Evolutionary conservation across 2,888 invertebrate species (phyloP).

Genomic region (Lithophane semibrunnea): DNA sequence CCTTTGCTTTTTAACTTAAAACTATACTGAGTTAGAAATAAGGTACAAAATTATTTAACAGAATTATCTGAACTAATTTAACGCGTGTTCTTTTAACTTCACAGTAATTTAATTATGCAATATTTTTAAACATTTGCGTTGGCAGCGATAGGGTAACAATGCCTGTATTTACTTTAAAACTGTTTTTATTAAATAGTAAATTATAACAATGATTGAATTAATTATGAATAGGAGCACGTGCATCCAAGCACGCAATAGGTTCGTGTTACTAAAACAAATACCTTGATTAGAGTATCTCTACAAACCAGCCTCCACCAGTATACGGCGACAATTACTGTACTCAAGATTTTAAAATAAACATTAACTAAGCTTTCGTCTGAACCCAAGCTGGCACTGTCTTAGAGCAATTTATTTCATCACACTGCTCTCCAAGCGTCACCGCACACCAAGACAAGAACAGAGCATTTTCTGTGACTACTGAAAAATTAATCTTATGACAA

Average conservation of each 20-base stretch:
- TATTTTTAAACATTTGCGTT: conserved; percentile 15
- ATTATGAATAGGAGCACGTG: conserved; percentile 1
- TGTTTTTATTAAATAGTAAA: conserved; percentile 1
- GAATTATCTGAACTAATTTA: conserved; percentile 16
- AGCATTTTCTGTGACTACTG: no score
- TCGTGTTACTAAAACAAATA: conserved; percentile 2
- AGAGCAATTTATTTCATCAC: no score
- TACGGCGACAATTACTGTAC: background rate
- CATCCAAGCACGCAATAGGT: background rate
- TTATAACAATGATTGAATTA: conserved; percentile 15
- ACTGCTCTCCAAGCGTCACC: no score
- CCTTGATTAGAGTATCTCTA: background rate
- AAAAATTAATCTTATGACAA: no score
- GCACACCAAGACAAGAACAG: no score
- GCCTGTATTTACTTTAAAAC: conserved; percentile 5
- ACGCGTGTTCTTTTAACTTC: conserved; percentile 12
- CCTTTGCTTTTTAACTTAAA: background rate
- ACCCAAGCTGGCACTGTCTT: no score
- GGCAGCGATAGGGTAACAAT: conserved; percentile 7
- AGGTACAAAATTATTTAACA: conserved; percentile 7
- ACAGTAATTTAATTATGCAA: conserved; percentile 16
- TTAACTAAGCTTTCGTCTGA: no score
- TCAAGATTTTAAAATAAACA: no score
- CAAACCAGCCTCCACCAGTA: background rate
- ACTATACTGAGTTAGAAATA: conserved; percentile 3